Conservation (phyloP, 2,888 invertebrate genomes). For the Ophraella communa region DNA sequence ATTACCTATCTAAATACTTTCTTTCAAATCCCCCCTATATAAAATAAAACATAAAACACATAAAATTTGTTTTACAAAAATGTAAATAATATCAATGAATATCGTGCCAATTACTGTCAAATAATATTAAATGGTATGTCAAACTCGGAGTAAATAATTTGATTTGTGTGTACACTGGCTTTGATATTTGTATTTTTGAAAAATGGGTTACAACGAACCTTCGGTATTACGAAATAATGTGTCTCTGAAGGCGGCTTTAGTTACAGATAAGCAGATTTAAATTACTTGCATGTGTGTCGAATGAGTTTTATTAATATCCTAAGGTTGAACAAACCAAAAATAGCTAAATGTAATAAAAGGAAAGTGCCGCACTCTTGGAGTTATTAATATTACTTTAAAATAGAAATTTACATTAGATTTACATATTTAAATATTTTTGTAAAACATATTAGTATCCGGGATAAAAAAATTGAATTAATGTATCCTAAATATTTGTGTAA, state of each 20-base stretch:
- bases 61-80: too few species aligned
- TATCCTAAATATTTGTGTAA: too few species aligned
- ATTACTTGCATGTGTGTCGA: constrained; percentile 5
- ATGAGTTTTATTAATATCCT: neutral
- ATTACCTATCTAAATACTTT: too few species aligned
- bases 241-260: neutral
- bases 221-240: neutral
- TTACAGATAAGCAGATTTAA: constrained; percentile 1
- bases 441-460: too few species aligned
- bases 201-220: neutral
- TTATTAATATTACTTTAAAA: too few species aligned
- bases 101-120: constrained; percentile 4
- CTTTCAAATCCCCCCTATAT: too few species aligned
- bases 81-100: neutral
- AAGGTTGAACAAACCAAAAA: neutral
- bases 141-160: constrained; percentile 7
- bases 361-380: too few species aligned
- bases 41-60: too few species aligned
- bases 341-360: neutral
- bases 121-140: constrained; percentile 13
- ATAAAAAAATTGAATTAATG: too few species aligned
- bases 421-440: too few species aligned
- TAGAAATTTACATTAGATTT: too few species aligned
- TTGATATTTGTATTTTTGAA: neutral
- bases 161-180: too few species aligned